These are phyloP conservation scores for Orchesella flavescens DNA, from an alignment of 2,888 invertebrate genomes.

Conservation along the genomic window DNA sequence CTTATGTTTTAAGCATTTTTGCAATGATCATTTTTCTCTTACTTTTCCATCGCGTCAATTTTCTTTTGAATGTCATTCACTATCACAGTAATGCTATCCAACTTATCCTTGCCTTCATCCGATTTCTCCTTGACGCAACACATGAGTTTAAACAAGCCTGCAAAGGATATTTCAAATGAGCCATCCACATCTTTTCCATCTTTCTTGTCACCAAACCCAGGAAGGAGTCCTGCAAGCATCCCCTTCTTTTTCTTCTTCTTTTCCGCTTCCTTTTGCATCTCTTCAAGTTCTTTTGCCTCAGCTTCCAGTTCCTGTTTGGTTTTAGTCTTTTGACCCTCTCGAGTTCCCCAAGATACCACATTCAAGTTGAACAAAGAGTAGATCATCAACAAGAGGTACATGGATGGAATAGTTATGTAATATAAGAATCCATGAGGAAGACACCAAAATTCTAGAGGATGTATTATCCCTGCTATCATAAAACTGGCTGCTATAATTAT, in stretches of 20 bases:
- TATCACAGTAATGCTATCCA: slow-evolving; percentile 75
- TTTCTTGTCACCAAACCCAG: slow-evolving; percentile 61
- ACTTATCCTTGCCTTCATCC: slow-evolving; percentile 75
- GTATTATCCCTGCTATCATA: slow-evolving; percentile 78
- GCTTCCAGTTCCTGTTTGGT: slow-evolving; percentile 73
- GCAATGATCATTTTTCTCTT: background rate
- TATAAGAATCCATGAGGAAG: slow-evolving; percentile 86
- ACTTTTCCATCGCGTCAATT: slow-evolving; percentile 75
- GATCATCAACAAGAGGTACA: slow-evolving; percentile 93
- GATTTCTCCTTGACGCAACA: slow-evolving; percentile 76
- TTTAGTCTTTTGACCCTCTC: slow-evolving; percentile 78
- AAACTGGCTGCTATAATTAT: slow-evolving; percentile 82
- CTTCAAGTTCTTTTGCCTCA: slow-evolving; percentile 72
- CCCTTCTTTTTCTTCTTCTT: slow-evolving; percentile 74
- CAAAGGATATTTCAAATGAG: slow-evolving; percentile 76
- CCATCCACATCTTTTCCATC: slow-evolving; percentile 74
- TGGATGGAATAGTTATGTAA: slow-evolving; percentile 93
- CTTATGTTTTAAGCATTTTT: no score
- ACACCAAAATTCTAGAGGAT: slow-evolving; percentile 86
- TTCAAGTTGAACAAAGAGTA: slow-evolving; percentile 95
- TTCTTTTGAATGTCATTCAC: slow-evolving; percentile 75
- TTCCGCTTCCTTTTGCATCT: slow-evolving; percentile 73
- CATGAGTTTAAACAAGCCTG: slow-evolving; percentile 77
- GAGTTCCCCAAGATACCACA: slow-evolving; percentile 94
- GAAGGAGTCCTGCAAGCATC: slow-evolving; percentile 72